phyloP scores from a whole-genome alignment of 1,140 invertebrate species.

The Nasonia longicornis region DNA sequence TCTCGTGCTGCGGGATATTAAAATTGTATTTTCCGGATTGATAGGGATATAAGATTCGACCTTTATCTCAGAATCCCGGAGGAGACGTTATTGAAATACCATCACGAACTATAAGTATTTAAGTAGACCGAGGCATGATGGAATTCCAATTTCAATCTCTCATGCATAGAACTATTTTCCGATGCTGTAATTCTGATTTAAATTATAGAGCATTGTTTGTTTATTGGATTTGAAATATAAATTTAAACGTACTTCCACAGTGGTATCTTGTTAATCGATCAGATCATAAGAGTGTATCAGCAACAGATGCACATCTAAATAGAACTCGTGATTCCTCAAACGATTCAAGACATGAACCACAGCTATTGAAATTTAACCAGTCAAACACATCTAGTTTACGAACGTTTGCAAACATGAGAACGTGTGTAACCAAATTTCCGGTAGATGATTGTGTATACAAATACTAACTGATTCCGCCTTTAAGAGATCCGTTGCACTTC shows the following conservation, averaged over 20 bases:
- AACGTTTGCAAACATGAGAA: not conserved
- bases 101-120: constrained; percentile 51
- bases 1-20: not conserved
- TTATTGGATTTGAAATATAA: no score
- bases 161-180: not conserved
- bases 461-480: not conserved
- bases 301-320: not conserved
- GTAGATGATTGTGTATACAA: not conserved
- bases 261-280: no score
- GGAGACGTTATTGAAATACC: constrained; percentile 56
- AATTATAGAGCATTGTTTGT: not conserved
- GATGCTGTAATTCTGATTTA: not conserved
- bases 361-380: no score
- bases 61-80: constrained; percentile 21
- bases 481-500: not conserved
- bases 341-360: not conserved
- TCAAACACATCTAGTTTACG: not conserved
- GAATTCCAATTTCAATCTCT: constrained; percentile 57
- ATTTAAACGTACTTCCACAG: no score
- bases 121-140: constrained; percentile 43
- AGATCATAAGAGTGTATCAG: no score
- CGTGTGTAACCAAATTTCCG: not conserved
- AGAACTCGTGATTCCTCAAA: not conserved
- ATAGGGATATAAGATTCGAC: not conserved
- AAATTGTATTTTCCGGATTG: not conserved